Evolutionary conservation across 1,140 invertebrate genomes (phyloP).

Genomic region (Papilio xuthus): DNA sequence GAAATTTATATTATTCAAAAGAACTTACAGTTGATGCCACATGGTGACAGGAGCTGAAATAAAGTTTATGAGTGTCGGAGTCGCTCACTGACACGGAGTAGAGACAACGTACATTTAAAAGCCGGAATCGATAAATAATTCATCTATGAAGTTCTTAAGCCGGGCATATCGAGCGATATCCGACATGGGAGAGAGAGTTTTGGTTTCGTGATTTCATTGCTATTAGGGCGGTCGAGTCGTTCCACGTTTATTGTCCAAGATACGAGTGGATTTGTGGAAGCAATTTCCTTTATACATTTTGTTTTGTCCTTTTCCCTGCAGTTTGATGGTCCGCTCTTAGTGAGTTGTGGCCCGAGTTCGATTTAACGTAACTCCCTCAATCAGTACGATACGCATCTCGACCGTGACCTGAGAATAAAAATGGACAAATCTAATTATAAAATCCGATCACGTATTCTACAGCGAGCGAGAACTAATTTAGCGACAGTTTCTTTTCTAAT

Average conservation of each 20-base stretch:
- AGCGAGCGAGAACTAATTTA: constrained; percentile 75
- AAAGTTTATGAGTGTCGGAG: constrained; percentile 28
- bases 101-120: constrained; percentile 35
- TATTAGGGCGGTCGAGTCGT: constrained; percentile 76
- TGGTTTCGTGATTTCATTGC: constrained; percentile 81
- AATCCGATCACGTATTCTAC: constrained; percentile 68
- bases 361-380: constrained; percentile 73
- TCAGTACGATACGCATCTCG: constrained; percentile 73
- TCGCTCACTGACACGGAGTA: constrained; percentile 16
- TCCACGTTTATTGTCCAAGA: constrained; percentile 80
- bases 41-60: constrained; percentile 29
- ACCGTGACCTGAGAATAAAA: constrained; percentile 54
- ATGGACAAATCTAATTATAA: constrained; percentile 70
- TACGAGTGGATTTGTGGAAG: constrained; percentile 81
- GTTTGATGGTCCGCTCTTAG: constrained; percentile 76
- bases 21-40: neutral
- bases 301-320: constrained; percentile 80
- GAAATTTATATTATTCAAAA: constrained; percentile 34
- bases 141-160: constrained; percentile 61
- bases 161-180: constrained; percentile 65
- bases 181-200: constrained; percentile 76
- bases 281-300: constrained; percentile 82
- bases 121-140: constrained; percentile 42
- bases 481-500: constrained; percentile 39
- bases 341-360: constrained; percentile 74